These are phyloP conservation scores for Radopholus similis DNA, from an alignment of 1,140 invertebrate species.

Conservation along the genomic window DNA sequence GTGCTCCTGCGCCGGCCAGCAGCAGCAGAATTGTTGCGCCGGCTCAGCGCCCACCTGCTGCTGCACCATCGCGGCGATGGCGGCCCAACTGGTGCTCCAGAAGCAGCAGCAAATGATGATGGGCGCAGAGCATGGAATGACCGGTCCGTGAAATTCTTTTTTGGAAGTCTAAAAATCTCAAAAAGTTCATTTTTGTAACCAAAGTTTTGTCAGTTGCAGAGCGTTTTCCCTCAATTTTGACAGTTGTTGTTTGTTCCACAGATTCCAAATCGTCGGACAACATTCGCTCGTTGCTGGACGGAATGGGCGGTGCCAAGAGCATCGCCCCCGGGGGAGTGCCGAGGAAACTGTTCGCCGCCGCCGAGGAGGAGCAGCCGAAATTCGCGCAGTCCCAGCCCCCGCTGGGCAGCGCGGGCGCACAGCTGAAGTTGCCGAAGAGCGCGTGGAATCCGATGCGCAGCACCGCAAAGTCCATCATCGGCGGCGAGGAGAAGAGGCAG, in stretches of 20 bases:
- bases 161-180: not conserved
- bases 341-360: not conserved
- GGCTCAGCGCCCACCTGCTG: slow-evolving; percentile 1
- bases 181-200: too few relatives aligned
- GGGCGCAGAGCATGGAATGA: not conserved
- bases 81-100: slow-evolving; percentile 11
- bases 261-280: not conserved
- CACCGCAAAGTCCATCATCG: slow-evolving; percentile 1
- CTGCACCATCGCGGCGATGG: slow-evolving; percentile 12
- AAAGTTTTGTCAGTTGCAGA: too few relatives aligned
- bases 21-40: not conserved
- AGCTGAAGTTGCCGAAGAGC: not conserved
- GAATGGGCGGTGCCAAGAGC: not conserved
- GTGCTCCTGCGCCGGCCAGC: not conserved
- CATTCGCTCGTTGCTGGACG: not conserved
- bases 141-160: not conserved
- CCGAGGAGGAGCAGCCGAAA: not conserved
- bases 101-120: slow-evolving; percentile 7
- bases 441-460: slow-evolving; percentile 4
- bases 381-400: not conserved
- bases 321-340: not conserved
- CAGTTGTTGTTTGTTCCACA: not conserved
- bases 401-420: not conserved
- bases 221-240: too few relatives aligned
- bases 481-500: not conserved